A percentile compares a stretch with the other conserved stretches of the same genome.
phyloP scores from a whole-genome alignment of 2,888 invertebrate species.

The Hanleya hanleyi region DNA sequence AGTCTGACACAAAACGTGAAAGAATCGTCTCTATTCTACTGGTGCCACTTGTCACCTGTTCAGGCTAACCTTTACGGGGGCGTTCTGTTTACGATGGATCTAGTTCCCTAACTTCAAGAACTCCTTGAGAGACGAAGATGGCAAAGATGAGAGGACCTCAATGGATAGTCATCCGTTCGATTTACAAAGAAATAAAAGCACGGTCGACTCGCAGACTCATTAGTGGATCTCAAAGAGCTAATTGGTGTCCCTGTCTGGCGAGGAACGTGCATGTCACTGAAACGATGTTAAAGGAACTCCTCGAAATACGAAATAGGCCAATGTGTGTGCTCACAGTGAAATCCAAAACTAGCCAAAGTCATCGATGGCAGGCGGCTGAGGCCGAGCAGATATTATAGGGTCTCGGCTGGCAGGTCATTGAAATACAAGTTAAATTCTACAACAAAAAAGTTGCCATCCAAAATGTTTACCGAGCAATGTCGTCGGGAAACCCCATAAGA shows the following conservation, averaged over 20 bases:
- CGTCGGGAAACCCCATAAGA: background rate
- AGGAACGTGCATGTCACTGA: background rate
- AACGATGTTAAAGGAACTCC: background rate
- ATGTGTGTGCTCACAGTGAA: background rate
- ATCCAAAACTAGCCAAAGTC: background rate
- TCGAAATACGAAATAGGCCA: background rate
- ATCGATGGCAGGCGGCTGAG: background rate
- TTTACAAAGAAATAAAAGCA: background rate
- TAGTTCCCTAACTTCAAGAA: no score
- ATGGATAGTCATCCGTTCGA: background rate
- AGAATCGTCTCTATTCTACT: background rate
- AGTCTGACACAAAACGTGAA: background rate
- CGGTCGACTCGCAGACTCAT: background rate
- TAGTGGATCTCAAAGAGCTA: background rate
- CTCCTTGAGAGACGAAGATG: background rate
- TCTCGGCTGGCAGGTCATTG: background rate
- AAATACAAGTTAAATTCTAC: background rate
- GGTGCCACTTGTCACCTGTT: background rate
- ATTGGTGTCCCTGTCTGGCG: background rate
- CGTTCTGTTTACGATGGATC: no score
- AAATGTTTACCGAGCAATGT: constrained; percentile 6
- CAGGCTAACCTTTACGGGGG: background rate
- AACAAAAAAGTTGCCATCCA: background rate
- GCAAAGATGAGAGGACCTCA: background rate
- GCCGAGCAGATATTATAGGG: background rate